Base-by-base conservation (phyloP, 2,113 vertebrate genomes). In the Orcinus orca region DNA sequence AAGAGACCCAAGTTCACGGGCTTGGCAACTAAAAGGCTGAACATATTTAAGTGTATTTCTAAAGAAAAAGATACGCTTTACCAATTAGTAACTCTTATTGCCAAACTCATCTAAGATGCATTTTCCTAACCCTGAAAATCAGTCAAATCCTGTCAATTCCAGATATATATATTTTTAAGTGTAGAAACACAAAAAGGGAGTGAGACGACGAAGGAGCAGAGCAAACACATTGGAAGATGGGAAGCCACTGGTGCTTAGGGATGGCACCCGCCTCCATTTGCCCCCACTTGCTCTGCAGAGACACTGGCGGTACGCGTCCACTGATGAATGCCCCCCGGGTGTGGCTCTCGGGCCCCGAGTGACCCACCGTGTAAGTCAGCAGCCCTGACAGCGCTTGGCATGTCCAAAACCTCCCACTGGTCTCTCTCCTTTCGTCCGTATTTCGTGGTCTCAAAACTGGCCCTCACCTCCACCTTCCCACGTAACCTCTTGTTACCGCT, bases 271-370 rank as follows among this genome's bases (percentile, higher is more conserved):
- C 68, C 13, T 50, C 79, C 33, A 3, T 1, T 44, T 38, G 47
- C 20, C 76, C n/a, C 80, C 26, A 15, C 53, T 14, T 20, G 38
- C 8, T 20, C 31, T 21, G 25, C 3, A 9, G 33, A 47, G 26
- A 44, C 3, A 14, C n/a, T 14, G 6, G 41, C 23, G 15, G 9
- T 0, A 5, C 36, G 12, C 0, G 0, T 44, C 68, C 20, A 9
- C 21, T 8, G 36, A 84, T n/a, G 7, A 67, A 6, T 15, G 47
- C 31, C n/a, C 50, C 44, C 26, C 0, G 0, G 5, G 17, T 8
- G 18, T 15, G 47, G 60, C 55, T 31, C 88, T 17, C 0, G 0
- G 53, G 50, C 67, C 44, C 90, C 8, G 9, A 44, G 58, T 3
- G 60, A 26, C 53, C 41, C 41, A 31, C 36, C 20, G 11, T 10